Evolutionary conservation across 2,797 vertebrate species (phyloP), one percentile per base, ranked within the genome.

Genomic region (Remorina albescens): DNA sequence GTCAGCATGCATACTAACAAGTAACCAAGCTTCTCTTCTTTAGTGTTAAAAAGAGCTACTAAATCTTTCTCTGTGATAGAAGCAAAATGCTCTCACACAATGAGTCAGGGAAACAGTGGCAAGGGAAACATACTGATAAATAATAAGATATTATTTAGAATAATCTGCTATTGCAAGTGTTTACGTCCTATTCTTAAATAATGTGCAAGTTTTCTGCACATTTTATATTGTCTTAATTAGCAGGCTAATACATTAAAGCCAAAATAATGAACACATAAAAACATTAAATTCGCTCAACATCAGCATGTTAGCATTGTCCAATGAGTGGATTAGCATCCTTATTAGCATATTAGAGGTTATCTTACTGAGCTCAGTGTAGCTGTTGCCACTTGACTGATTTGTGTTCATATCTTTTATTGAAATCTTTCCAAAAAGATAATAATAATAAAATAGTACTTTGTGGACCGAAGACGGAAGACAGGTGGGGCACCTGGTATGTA

Each of bases 401-500:
- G 5, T n/a, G 16, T 13, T 37, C 25, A 19, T 28, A 5, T 59
- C 9, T 23, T 18, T 26, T 25, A 59, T 2, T 28, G 16, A 8
- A 23, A 47, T 11, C 5, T 4, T 21, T 23, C 44, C 21, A 21
- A 12, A 47, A 10, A 50, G 19, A 46, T 21, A n/a, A 3, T 11
- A 37, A 28, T 7, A 37, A 28, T 7, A 37, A 26, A 36, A 46
- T 3, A 12, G 12, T 8, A 12, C 6, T 18, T 60, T 60, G 30
- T 39, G 60, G 62, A 55, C 80, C 3, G 8, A 82, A 68, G 67
- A 83, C 70, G 44, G 67, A 76, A 78, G 82, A 89, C 89, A 89
- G 88, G 86, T 90, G 91, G 32, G 49, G 9, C 57, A 64, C 78
- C 66, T 77, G 84, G 84, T 86, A 91, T 90, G 78, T 62, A 74